Base-by-base conservation (phyloP, 2,797 vertebrate genomes). In the Eleutherodactylus coqui region DNA sequence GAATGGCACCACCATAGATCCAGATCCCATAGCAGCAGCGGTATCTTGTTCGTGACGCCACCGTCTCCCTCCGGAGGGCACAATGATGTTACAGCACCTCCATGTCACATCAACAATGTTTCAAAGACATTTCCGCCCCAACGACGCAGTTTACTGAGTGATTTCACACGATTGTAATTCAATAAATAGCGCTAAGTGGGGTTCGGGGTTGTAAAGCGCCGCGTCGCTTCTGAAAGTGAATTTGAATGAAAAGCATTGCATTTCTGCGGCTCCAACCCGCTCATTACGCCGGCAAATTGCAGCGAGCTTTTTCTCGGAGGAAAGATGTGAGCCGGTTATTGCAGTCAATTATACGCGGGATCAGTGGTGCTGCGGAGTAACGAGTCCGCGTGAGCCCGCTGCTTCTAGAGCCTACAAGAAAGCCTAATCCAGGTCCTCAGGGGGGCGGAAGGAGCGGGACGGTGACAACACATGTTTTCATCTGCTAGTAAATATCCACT, bases 201-300 rank as follows among this genome's bases (percentile, higher is more conserved):
- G 10, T 38, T 73, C 27, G 32, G 53, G 69, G 9, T 55, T 80
- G 51, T 82, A 67, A 82, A 86, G 49, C n/a, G n/a, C 27, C 58
- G 36, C 27, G 36, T 69, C 43, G 72, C 58, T 64, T 47, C 75
- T 64, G 84, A 49, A 86, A 81, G 75, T 82, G 55, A 64, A 64
- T 75, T 38, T 29, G 24, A 75, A 81, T 21, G 69, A 82, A 82
- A 81, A 82, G 77, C 55, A 75, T 41, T 62, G 43, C 43, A 36
- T 81, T 64, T 86, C 70, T 81, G 78, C 47, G 24, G 70, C 21
- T 41, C 16, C 69, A 82, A 82, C 79, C 85, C 76, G 43, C 69
- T 86, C 79, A 86, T 82, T 86, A 86, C 49, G 27, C 62, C 27
- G 32, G 70, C 72, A 86, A 86, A 86, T 82, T 69, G 67, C 72